These are phyloP conservation scores for Sarcophaga peregrina DNA, from an alignment of 1,140 invertebrate species.

Conservation along the genomic window DNA sequence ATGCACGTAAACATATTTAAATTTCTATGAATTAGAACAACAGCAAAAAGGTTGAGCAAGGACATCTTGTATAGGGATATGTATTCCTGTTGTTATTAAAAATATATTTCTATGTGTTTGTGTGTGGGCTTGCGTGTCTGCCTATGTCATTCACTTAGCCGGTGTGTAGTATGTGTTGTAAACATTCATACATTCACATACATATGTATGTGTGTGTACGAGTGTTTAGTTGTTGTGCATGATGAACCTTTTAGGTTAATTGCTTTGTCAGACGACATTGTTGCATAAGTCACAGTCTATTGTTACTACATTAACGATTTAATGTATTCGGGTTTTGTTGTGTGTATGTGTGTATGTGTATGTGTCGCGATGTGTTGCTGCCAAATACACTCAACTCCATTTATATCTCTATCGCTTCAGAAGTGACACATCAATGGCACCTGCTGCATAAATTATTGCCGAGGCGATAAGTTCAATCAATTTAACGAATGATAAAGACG, in stretches of 20 bases:
- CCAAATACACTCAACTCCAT: neutral
- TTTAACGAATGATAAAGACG: too few relatives aligned
- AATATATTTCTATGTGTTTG: neutral
- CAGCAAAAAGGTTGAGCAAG: constrained; percentile 1
- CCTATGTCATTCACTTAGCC: too few relatives aligned
- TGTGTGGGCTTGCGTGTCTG: neutral
- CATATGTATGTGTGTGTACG: too few relatives aligned
- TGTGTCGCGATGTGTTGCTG: neutral
- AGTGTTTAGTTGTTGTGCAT: neutral
- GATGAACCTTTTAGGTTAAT: constrained; percentile 27
- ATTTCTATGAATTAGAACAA: neutral
- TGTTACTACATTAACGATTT: constrained; percentile 27
- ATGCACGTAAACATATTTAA: neutral
- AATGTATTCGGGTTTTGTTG: neutral
- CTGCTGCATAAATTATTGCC: neutral
- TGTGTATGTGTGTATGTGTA: too few relatives aligned
- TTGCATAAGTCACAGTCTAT: constrained; percentile 21
- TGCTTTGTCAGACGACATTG: constrained; percentile 24
- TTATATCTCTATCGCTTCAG: neutral
- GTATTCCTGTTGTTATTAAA: neutral
- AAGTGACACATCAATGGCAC: neutral
- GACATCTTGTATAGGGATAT: neutral
- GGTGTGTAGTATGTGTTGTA: too few relatives aligned
- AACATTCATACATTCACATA: too few relatives aligned
- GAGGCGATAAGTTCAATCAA: too few relatives aligned